Base-by-base conservation (phyloP, 2,113 vertebrate species). In the Antechinus flavipes region DNA sequence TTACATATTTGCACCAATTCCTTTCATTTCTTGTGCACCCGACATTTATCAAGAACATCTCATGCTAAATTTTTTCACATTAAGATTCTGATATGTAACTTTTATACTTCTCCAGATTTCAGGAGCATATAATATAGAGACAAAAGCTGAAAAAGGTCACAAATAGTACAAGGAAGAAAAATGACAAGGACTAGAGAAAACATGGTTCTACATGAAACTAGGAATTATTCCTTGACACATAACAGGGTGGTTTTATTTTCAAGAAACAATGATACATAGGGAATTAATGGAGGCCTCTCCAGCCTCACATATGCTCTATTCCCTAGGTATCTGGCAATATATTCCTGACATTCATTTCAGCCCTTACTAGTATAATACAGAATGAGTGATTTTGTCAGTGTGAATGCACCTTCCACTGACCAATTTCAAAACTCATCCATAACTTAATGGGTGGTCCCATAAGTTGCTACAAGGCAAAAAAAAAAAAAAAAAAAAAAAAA, bases 101-200 rank as follows among this genome's bases (percentile, higher is more conserved):
- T 53, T 56, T 7, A 5, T 25, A 68, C 46, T 58, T 93, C 95
- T 95, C 52, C 50, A 94, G 23, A 19, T 46, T 58, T 94, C n/a
- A 91, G 89, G 14, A 93, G 54, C 23, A 49, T 90, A 76, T n/a
- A 76, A 91, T 76, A 93, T 27, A 26, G n/a, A 91, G 1, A 95
- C 42, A 92, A 49, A 93, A 93, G 90, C n/a, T 61, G 90, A 90
- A 93, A 95, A 91, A 89, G 55, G 90, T 16, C 93, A 91, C 7
- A 84, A 58, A 47, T 22, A 55, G 26, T 54, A 90, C 2, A 93
- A 35, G 68, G 46, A 94, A 50, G 56, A 92, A 93, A 95, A 49
- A 49, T 16, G 35, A n/a, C 52, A 84, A 94, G 53, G 49, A 24
- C 61, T 35, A 90, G 19, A 30, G 90, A 46, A 93, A 54, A 92